Evolutionary conservation across 1,140 invertebrate species (phyloP).

Genomic region (Drosophila pandora): DNA sequence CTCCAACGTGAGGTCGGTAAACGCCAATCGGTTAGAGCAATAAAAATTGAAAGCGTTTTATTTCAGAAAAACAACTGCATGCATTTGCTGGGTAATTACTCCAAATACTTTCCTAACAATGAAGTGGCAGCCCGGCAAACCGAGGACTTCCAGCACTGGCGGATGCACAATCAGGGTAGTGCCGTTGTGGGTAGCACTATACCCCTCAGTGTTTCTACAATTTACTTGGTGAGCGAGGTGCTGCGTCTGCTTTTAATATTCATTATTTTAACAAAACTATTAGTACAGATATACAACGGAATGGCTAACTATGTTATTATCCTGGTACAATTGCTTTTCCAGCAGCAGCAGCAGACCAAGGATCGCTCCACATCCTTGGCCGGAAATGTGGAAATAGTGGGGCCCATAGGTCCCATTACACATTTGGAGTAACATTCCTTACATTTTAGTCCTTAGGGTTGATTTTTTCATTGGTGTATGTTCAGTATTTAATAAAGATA

Average conservation of each 20-base stretch:
- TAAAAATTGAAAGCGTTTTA: neutral
- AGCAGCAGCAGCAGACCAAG: slow-evolving; percentile 62
- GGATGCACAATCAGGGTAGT: slow-evolving; percentile 61
- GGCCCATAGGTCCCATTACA: slow-evolving; percentile 22
- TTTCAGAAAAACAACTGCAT: slow-evolving; percentile 58
- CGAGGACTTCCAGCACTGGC: slow-evolving; percentile 67
- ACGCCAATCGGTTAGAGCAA: neutral
- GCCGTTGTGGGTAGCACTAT: slow-evolving; percentile 46
- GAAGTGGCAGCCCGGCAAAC: slow-evolving; percentile 1
- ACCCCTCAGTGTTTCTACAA: slow-evolving; percentile 42
- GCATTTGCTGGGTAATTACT: slow-evolving; percentile 45
- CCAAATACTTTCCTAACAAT: slow-evolving; percentile 26
- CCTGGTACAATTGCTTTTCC: slow-evolving; percentile 71
- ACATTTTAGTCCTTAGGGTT: neutral
- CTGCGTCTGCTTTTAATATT: neutral
- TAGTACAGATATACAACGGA: slow-evolving; percentile 58
- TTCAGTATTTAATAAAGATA: neutral
- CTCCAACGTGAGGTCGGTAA: slow-evolving; percentile 57
- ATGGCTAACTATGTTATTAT: slow-evolving; percentile 73
- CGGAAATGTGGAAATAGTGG: slow-evolving; percentile 59
- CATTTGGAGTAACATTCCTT: slow-evolving; percentile 25
- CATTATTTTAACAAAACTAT: neutral
- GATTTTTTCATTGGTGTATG: neutral
- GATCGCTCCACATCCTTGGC: slow-evolving; percentile 12
- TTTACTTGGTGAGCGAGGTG: slow-evolving; percentile 54